Evolutionary conservation across 2,113 vertebrate genomes (phyloP).

Genomic region (Percina caprodes): DNA sequence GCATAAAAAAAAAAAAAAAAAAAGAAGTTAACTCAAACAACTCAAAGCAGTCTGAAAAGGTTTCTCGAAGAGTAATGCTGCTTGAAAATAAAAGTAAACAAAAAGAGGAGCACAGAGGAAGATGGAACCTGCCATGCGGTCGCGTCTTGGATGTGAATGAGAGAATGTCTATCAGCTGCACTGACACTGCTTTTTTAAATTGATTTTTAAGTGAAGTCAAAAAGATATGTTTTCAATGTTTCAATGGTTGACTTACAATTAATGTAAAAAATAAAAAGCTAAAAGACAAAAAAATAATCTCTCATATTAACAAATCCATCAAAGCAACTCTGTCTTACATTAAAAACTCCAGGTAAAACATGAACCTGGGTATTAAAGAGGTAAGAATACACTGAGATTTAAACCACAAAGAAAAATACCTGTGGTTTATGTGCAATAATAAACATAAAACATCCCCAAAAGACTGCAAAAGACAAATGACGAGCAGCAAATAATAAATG

Average conservation of each 20-base stretch:
- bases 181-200: neutral
- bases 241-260: neutral
- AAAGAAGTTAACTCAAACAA: conserved; percentile 60
- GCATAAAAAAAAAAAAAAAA: conserved; percentile 28
- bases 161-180: neutral
- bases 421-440: neutral
- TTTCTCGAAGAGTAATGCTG: conserved; percentile 48
- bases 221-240: neutral
- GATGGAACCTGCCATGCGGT: conserved; percentile 72
- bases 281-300: neutral
- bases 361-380: neutral
- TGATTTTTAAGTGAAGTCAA: neutral
- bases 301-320: neutral
- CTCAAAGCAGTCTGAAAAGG: conserved; percentile 67
- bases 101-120: conserved; percentile 80
- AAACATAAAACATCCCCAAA: neutral
- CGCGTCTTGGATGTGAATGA: conserved; percentile 53
- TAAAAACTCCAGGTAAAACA: neutral
- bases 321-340: neutral
- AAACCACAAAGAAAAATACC: neutral
- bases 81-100: conserved; percentile 77
- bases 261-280: neutral
- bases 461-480: neutral
- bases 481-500: neutral
- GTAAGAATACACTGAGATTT: neutral